Evolutionary conservation across 1,140 invertebrate genomes (phyloP).

Genomic region (Psix sp.): DNA sequence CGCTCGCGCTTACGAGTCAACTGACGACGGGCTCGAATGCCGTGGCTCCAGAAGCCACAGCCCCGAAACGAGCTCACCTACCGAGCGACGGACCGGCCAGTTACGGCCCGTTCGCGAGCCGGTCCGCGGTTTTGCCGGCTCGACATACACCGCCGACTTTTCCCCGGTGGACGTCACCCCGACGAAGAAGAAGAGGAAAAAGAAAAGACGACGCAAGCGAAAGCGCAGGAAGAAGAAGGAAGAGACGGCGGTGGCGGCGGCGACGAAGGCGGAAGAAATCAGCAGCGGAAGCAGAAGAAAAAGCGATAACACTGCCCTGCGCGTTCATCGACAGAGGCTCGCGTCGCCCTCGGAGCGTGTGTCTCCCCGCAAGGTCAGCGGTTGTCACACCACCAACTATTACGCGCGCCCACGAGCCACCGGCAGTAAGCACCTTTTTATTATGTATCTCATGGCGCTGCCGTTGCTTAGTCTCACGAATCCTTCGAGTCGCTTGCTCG

Average conservation of each 20-base stretch:
- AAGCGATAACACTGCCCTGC: slow-evolving; percentile 63
- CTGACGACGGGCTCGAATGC: slow-evolving; percentile 1
- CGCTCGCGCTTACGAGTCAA: background rate
- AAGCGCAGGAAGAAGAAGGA: slow-evolving; percentile 43
- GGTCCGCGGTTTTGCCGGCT: too few relatives aligned
- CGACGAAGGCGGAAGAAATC: slow-evolving; percentile 9
- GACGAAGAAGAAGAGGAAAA: slow-evolving; percentile 47
- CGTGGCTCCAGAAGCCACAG: background rate
- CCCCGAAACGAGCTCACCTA: background rate
- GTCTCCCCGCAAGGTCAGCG: slow-evolving; percentile 32
- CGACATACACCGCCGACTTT: slow-evolving; percentile 17
- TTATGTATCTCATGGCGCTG: slow-evolving; percentile 69
- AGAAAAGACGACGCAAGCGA: slow-evolving; percentile 44
- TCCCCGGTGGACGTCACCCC: slow-evolving; percentile 19
- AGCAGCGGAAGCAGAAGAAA: too few relatives aligned
- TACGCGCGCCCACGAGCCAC: slow-evolving; percentile 31
- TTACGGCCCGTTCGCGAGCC: too few relatives aligned
- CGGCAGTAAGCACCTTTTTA: slow-evolving; percentile 57
- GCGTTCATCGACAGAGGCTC: slow-evolving; percentile 10
- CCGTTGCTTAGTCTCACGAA: slow-evolving; percentile 68
- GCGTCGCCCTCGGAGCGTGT: slow-evolving; percentile 15
- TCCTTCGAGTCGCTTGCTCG: slow-evolving; percentile 49
- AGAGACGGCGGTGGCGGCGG: slow-evolving; percentile 17
- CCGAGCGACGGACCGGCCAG: too few relatives aligned
- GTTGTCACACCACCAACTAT: slow-evolving; percentile 24